Conservation (phyloP, 2,113 vertebrate species). For the Halcyon malimbica region DNA sequence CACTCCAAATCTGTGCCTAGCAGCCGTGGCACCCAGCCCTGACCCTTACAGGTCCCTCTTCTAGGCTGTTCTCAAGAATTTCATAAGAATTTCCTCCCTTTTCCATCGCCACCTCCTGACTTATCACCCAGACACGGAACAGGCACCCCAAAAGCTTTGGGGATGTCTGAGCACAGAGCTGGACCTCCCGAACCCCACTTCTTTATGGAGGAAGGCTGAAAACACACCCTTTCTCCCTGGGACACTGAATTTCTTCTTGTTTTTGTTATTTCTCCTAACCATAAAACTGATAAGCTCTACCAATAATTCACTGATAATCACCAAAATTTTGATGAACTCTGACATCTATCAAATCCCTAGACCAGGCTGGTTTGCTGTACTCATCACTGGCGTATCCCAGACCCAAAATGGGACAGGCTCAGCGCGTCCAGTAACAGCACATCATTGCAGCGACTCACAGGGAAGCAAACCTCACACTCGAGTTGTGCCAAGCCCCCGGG, state of each 20-base stretch:
- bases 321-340: not conserved
- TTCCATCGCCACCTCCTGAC: not conserved
- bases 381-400: not conserved
- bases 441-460: accelerated
- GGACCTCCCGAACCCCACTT: not conserved
- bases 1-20: not conserved
- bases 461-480: not conserved
- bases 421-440: not conserved
- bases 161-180: accelerated
- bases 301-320: not conserved
- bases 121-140: not conserved
- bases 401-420: not conserved
- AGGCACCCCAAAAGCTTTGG: not conserved
- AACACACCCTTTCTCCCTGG: accelerated
- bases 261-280: not conserved
- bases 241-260: not conserved
- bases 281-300: not conserved
- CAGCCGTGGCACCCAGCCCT: too few species aligned
- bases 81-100: not conserved
- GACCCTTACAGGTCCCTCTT: not conserved
- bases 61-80: not conserved
- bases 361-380: not conserved
- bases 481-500: not conserved
- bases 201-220: not conserved
- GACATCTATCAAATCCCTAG: not conserved